These are phyloP conservation scores for Pammene aurita DNA, from an alignment of 2,888 invertebrate species.

Conservation along the genomic window DNA sequence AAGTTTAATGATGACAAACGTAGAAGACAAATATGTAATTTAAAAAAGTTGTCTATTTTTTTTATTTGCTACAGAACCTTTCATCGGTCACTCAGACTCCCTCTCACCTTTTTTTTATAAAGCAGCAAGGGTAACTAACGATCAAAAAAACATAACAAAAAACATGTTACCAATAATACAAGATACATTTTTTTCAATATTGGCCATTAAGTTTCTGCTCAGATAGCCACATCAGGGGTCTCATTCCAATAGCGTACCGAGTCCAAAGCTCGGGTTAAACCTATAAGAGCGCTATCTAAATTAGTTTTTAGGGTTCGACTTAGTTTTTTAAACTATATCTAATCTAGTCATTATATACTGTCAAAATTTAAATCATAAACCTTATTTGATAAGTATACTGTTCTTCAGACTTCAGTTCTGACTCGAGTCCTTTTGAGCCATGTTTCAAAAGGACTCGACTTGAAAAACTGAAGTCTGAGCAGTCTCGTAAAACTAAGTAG, in stretches of 20 bases:
- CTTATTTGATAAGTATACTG: too few relatives aligned
- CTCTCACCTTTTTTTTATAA: slow-evolving; percentile 2
- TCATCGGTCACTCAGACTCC: neutral
- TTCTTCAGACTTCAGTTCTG: too few relatives aligned
- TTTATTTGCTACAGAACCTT: slow-evolving; percentile 1
- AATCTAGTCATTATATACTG: too few relatives aligned
- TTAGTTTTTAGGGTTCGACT: too few relatives aligned
- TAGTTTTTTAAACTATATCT: too few relatives aligned
- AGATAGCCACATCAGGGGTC: slow-evolving; percentile 53
- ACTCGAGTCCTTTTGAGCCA: too few relatives aligned
- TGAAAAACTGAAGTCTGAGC: too few relatives aligned
- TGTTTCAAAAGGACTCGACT: too few relatives aligned
- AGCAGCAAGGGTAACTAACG: slow-evolving; percentile 18
- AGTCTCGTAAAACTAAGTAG: too few relatives aligned
- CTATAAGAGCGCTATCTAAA: neutral
- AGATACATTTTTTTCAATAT: slow-evolving; percentile 56
- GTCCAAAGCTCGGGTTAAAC: neutral
- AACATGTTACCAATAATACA: slow-evolving; percentile 46
- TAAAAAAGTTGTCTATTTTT: neutral
- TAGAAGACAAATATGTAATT: neutral
- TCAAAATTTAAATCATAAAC: too few relatives aligned
- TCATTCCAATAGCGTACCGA: neutral
- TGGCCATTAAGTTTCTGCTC: slow-evolving; percentile 57
- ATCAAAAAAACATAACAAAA: slow-evolving; percentile 19
- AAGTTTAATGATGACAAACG: too few relatives aligned